Evolutionary conservation across 2,797 vertebrate genomes (phyloP).

Genomic region (Calcarius lapponicus): DNA sequence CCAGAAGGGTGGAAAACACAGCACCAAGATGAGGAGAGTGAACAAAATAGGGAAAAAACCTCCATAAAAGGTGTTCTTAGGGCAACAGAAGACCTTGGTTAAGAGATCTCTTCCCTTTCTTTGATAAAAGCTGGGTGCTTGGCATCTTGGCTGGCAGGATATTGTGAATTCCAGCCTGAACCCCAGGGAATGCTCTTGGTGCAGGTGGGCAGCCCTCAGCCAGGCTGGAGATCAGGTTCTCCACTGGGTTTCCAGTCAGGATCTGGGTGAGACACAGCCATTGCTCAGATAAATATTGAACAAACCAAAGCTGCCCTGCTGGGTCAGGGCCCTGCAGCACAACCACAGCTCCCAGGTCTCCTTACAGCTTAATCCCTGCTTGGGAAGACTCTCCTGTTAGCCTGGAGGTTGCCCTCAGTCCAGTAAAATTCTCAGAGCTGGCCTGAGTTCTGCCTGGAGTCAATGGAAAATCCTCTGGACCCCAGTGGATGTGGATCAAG

Average conservation of each 20-base stretch:
- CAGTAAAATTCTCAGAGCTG: neutral
- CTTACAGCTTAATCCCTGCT: neutral
- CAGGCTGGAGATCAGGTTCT: neutral
- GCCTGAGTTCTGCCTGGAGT: neutral
- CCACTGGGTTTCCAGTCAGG: neutral
- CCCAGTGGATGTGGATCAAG: neutral
- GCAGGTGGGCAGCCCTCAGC: neutral
- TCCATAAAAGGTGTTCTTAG: neutral
- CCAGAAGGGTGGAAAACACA: neutral
- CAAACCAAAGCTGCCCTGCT: neutral
- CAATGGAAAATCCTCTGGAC: neutral
- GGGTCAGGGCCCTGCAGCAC: neutral
- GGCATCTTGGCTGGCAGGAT: neutral
- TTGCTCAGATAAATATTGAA: neutral
- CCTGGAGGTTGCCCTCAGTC: neutral
- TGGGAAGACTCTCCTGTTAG: neutral
- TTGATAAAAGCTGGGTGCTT: neutral
- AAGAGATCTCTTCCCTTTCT: neutral
- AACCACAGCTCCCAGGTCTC: neutral
- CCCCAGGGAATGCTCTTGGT: neutral
- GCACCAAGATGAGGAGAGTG: neutral
- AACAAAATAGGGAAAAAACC: neutral
- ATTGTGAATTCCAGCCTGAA: neutral
- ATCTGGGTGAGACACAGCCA: accelerated
- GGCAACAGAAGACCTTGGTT: neutral